phyloP scores from a whole-genome alignment of 1,140 invertebrate genomes.

The Drosophila sechellia region DNA sequence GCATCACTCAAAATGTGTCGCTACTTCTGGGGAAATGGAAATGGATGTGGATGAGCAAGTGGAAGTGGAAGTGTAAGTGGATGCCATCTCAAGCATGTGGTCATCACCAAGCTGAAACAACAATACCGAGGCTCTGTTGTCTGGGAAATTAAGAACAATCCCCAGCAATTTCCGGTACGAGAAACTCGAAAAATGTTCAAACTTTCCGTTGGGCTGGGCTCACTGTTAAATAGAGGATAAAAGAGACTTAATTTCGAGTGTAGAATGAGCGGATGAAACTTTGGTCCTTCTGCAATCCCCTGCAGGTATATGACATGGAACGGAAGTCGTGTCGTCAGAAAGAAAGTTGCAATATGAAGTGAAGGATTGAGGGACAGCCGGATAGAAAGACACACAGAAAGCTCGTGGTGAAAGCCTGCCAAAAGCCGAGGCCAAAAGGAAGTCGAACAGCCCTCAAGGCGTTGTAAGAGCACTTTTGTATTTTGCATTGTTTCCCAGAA shows the following conservation, averaged over 20 bases:
- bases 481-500: conserved; percentile 13
- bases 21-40: conserved; percentile 31
- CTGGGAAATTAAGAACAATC: conserved; percentile 82
- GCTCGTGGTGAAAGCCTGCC: conserved; percentile 12
- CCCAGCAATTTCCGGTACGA: conserved; percentile 79
- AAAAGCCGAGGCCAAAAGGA: conserved; percentile 37
- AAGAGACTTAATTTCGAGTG: conserved; percentile 53
- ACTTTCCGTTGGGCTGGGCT: conserved; percentile 35
- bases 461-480: conserved; percentile 12
- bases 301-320: conserved; percentile 60
- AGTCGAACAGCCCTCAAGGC: conserved; percentile 37
- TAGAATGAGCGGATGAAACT: conserved; percentile 48
- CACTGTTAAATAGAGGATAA: conserved; percentile 57
- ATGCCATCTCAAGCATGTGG: conserved; percentile 77
- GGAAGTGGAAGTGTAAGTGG: conserved; percentile 30
- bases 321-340: conserved; percentile 55
- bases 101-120: conserved; percentile 55
- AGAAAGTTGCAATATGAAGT: conserved; percentile 53
- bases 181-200: conserved; percentile 70
- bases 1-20: conserved; percentile 75
- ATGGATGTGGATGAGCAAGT: conserved; percentile 30
- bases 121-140: conserved; percentile 57
- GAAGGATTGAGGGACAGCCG: conserved; percentile 27
- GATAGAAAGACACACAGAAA: conserved; percentile 17
- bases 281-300: conserved; percentile 52